Percentiles rank a stretch among this genome's conserved stretches.
Evolutionary conservation across 37 sponge, comb jelly and placozoan species (phyloP).

Genomic region (Geodia barretti): DNA sequence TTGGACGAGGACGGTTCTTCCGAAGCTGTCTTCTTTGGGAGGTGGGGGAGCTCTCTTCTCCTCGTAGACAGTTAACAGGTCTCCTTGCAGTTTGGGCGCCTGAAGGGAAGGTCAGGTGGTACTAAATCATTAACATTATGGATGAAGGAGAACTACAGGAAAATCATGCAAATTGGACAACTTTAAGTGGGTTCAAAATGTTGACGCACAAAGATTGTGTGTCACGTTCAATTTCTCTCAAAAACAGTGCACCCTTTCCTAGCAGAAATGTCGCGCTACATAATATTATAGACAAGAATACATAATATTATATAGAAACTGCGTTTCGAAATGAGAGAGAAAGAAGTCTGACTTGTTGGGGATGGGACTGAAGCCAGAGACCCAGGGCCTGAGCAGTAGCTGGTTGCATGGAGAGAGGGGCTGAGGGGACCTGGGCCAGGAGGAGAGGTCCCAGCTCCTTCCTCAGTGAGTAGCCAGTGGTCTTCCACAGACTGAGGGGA

Average conservation of each 20-base stretch:
- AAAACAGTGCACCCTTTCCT: too few species aligned
- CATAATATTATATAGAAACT: too few species aligned
- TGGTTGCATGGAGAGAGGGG: constrained; percentile 29
- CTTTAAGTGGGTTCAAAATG: too few species aligned
- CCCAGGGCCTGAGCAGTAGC: constrained; percentile 53
- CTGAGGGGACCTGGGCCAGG: constrained; percentile 14
- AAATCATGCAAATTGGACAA: too few species aligned
- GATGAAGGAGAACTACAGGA: too few species aligned
- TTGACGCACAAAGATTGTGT: too few species aligned
- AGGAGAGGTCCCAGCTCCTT: constrained; percentile 33
- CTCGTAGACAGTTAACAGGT: constrained; percentile 38
- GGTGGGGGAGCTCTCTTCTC: constrained; percentile 37
- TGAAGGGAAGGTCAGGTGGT: not conserved
- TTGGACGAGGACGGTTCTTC: constrained; percentile 20
- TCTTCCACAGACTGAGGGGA: constrained; percentile 62
- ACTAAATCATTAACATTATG: too few species aligned
- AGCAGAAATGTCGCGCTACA: too few species aligned
- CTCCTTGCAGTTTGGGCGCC: constrained; percentile 5
- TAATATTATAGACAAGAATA: too few species aligned
- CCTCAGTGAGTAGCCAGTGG: constrained; percentile 15
- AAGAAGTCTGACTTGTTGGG: not conserved
- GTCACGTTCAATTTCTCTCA: too few species aligned
- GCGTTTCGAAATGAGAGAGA: too few species aligned
- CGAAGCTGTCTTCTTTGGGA: constrained; percentile 50
- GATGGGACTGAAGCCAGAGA: constrained; percentile 40